These are phyloP conservation scores for Hemicordylus capensis DNA, from an alignment of 2,113 vertebrate genomes.

Conservation along the genomic window DNA sequence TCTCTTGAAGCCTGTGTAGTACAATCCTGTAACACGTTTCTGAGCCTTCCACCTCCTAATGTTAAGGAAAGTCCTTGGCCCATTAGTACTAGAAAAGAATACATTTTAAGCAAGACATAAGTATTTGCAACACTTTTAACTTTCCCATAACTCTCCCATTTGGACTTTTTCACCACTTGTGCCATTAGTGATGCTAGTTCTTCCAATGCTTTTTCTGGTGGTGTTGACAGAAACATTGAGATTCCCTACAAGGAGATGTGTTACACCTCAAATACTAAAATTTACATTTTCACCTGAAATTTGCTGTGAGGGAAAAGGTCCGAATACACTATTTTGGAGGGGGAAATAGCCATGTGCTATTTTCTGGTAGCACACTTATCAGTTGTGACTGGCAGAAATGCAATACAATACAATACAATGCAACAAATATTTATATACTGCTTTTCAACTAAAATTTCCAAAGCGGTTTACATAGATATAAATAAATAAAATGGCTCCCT, in stretches of 20 bases:
- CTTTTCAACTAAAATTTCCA: no score
- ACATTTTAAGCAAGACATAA: neutral
- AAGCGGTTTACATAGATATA: no score
- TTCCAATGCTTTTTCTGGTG: neutral
- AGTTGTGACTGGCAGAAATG: neutral
- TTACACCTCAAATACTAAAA: neutral
- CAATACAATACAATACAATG: no score
- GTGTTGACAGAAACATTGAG: neutral
- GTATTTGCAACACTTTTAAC: neutral
- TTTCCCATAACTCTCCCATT: neutral
- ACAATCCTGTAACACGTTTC: no score
- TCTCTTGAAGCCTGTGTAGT: no score
- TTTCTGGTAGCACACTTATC: neutral
- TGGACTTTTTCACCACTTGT: neutral
- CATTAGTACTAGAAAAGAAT: neutral
- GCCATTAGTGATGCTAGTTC: neutral
- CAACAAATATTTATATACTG: no score
- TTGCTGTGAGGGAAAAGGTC: neutral
- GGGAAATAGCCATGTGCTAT: neutral
- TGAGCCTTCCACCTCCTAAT: no score
- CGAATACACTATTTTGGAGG: neutral
- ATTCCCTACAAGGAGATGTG: neutral
- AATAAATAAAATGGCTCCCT: no score
- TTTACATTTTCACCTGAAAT: neutral
- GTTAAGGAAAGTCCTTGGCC: no score